Percentiles rank a stretch among this genome's conserved stretches.
phyloP scores from a whole-genome alignment of 2,113 vertebrate genomes.

The Lota lota region DNA sequence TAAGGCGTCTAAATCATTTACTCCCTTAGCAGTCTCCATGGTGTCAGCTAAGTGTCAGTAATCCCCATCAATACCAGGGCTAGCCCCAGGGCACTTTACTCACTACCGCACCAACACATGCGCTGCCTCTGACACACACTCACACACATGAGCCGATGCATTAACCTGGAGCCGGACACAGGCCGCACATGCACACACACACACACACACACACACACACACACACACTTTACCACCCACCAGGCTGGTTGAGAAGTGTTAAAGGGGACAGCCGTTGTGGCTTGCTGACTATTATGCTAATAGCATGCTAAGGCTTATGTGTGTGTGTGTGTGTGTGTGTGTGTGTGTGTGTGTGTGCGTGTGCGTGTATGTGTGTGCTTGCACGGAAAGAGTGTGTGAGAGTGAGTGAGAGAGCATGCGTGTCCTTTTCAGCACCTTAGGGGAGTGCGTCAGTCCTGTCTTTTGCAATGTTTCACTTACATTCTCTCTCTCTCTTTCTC shows the following conservation, averaged over 20 bases:
- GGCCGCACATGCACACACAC: neutral
- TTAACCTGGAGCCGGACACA: neutral
- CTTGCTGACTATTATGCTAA: neutral
- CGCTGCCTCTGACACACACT: slow-evolving; percentile 9
- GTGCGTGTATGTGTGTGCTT: no score
- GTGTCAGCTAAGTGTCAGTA: slow-evolving; percentile 69
- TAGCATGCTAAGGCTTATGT: neutral
- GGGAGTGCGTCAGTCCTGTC: no score
- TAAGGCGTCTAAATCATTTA: slow-evolving; percentile 78
- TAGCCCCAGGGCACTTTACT: slow-evolving; percentile 59
- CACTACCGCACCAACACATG: slow-evolving; percentile 48
- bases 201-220: neutral
- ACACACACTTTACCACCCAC: neutral
- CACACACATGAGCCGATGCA: neutral
- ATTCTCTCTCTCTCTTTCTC: no score
- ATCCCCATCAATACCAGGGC: slow-evolving; percentile 68
- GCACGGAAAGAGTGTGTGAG: no score
- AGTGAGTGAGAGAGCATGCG: no score
- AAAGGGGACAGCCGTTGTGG: neutral
- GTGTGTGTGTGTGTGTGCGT: no score
- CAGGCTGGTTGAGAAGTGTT: no score
- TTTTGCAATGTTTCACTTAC: no score
- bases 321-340: no score
- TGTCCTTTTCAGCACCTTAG: no score
- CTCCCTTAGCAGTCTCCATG: slow-evolving; percentile 61